phyloP scores from a whole-genome alignment of 2,113 vertebrate species.

The Seriola dumerili region DNA sequence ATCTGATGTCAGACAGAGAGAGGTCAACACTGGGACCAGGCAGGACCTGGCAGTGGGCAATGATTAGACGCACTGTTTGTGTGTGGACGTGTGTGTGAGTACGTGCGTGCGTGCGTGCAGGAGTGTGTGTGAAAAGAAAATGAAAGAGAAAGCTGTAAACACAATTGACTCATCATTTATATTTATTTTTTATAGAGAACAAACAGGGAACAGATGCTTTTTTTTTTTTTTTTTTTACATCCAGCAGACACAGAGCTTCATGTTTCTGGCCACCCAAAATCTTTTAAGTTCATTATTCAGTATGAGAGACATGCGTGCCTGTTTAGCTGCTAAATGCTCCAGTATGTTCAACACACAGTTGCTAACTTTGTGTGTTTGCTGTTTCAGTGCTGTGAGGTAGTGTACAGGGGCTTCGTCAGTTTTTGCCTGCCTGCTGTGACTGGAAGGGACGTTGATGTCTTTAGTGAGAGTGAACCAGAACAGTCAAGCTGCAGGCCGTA shows the following conservation, averaged over 20 bases:
- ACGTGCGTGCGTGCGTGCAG: background rate
- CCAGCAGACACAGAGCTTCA: background rate
- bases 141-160: background rate
- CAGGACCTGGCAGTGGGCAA: conserved; percentile 39
- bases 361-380: no score
- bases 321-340: no score
- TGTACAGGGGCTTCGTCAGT: no score
- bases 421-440: no score
- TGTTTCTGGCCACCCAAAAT: no score
- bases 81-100: conserved; percentile 23
- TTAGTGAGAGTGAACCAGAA: no score
- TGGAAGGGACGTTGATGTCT: no score
- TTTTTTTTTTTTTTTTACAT: background rate
- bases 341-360: no score
- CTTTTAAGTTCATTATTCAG: no score
- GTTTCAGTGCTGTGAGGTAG: no score
- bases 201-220: background rate
- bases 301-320: no score
- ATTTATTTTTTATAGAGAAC: background rate
- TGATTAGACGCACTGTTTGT: conserved; percentile 53
- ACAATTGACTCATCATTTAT: background rate
- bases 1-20: conserved; percentile 70
- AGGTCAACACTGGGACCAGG: conserved; percentile 37
- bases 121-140: background rate
- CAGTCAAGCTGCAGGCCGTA: no score